These are phyloP conservation scores for Campopleginae sp. DNA, from an alignment of 2,888 invertebrate genomes.

Conservation along the genomic window DNA sequence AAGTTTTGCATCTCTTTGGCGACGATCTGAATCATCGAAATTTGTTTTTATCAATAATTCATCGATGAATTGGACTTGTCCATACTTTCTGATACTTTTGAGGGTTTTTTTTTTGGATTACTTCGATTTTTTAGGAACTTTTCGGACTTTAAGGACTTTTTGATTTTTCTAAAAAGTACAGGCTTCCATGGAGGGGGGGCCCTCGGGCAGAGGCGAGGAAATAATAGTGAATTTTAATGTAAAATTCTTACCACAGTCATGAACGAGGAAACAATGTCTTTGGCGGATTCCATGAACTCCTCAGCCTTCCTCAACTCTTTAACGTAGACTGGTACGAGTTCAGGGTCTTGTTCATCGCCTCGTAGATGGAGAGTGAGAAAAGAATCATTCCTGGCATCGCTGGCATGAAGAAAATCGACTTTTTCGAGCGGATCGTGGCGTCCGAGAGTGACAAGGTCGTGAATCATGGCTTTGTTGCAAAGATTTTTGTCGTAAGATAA, in stretches of 20 bases:
- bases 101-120: not conserved
- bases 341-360: constrained; percentile 53
- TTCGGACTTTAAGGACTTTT: no score
- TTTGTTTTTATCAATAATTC: not conserved
- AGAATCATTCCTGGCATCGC: constrained; percentile 65
- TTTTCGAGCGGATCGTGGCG: constrained; percentile 78
- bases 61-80: not conserved
- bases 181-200: no score
- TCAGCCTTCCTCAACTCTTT: constrained; percentile 73
- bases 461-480: constrained; percentile 82
- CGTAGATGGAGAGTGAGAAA: constrained; percentile 58
- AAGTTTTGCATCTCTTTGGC: constrained; percentile 78
- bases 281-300: constrained; percentile 75
- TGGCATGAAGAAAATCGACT: constrained; percentile 75
- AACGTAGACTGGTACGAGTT: constrained; percentile 57
- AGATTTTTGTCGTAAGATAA: constrained; percentile 83
- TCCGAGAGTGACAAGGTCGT: constrained; percentile 78
- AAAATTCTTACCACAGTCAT: constrained; percentile 73
- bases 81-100: not conserved
- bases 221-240: not conserved
- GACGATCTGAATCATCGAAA: constrained; percentile 73
- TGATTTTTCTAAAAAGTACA: no score
- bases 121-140: no score
- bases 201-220: no score
- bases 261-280: constrained; percentile 74